Evolutionary conservation across 2,113 vertebrate species (phyloP), one percentile per base, ranked within the genome.

Genomic region (Platichthys flesus): DNA sequence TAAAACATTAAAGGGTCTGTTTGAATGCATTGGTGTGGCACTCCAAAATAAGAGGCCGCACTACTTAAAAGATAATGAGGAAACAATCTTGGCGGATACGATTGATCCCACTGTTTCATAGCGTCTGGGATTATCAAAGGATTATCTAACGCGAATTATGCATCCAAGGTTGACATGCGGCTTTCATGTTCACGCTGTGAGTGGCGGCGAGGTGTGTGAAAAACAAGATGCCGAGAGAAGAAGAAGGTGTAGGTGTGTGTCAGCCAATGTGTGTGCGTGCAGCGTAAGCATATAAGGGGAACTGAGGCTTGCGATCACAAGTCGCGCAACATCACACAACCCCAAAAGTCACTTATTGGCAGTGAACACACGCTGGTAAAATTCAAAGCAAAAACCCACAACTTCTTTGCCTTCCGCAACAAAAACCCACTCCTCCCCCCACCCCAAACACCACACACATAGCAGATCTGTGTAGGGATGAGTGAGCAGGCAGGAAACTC

Each of bases 61-160:
- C 88, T 85, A 86, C 88, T 92, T 93, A 86, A 86, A 88, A 86
- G 87, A 92, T 91, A 93, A 92, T 91, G 87, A 92, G 87, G 83
- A 86, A 89, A 89, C 85, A 87, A 85, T 78, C 79, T 80, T 82
- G 87, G 89, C 88, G 89, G 86, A 91, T 89, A 42, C 73, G 71
- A 90, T 87, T 90, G 89, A 93, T 93, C 88, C 78, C 76, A 81
- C 81, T 86, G 89, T 91, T 91, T 92, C 85, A 87, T 78, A 84
- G 87, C 66, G 60, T 51, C 31, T 26, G 82, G 91, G 90, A 92
- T 93, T 92, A 93, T 92, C 90, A 92, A 93, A 92, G 91, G 90
- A 94, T 92, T 93, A 93, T 90, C 89, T 83, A 69, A 88, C 77
- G 69, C 77, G 93, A 93, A 93, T 92, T 93, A 92, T 87, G 84